Evolutionary conservation across 2,888 invertebrate genomes (phyloP), one percentile per base, ranked within the genome.

Genomic region (Lamproptera curius): DNA sequence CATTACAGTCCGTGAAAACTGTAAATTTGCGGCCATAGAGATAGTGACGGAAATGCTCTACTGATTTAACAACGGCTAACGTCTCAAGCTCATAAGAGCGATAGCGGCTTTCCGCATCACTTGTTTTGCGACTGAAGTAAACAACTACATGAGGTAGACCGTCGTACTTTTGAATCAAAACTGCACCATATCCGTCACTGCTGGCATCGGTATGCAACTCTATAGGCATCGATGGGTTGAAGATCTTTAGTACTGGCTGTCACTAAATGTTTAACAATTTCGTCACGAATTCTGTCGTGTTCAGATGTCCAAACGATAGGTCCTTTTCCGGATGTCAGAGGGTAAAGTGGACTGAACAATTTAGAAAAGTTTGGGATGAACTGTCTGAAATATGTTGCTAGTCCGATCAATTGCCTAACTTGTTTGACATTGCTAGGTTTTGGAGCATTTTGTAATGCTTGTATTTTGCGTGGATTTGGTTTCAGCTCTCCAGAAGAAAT

Each of bases 281-380:
- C 13, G 9, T 31, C 11, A 31, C 31, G 31, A 31, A 31, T 31
- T 1, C 13, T n/a, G 4, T 31, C 11, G 13, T 31, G 31, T 2
- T 11, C n/a, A 5, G 9, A 1, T 10, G 9, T 31, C 31, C 31
- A 31, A 1, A 11, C 4, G 4, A 31, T n/a, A 11, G 34, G 36
- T 0, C 59, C 61, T 28, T 62, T 62, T 0, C 46, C 17, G 33
- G 57, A 58, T 0, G 64, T 65, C 0, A 65, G n/a, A 0, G 57
- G 53, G 42, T 66, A 65, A 6, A 64, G 42, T 0, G 63, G 62
- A 0, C 51, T 51, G 0, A 52, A 52, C 1, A 62, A 35, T 0
- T 20, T 17, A 0, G 61, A 40, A 35, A 55, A 65, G 4, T 50
- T 45, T 1, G 53, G 52, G 1, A 62, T 54, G 28, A 59, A 62